Conservation (phyloP, 92 coral and sea anemone genomes). For the Desmophyllum pertusum region DNA sequence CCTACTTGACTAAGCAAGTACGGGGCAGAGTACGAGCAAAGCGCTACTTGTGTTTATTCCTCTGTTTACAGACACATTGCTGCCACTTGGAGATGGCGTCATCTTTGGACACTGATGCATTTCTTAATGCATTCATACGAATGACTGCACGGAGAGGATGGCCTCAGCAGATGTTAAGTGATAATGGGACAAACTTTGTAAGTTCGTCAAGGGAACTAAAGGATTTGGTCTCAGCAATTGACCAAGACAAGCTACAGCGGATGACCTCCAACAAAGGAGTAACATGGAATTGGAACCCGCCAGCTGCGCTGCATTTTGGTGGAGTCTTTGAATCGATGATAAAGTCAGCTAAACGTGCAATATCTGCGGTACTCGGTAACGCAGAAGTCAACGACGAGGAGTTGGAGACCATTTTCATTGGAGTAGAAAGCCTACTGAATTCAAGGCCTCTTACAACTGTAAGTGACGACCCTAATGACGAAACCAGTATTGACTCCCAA, state of each 20-base stretch:
- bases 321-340: conserved; percentile 68
- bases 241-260: conserved; percentile 45
- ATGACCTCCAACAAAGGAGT: conserved; percentile 58
- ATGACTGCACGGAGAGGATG: conserved; percentile 63
- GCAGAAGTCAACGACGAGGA: conserved; percentile 63
- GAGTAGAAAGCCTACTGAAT: no score
- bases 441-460: no score
- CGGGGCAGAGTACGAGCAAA: conserved; percentile 57
- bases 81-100: conserved; percentile 62
- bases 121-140: conserved; percentile 50
- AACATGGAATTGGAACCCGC: conserved; percentile 65
- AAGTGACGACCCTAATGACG: no score
- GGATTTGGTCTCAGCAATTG: conserved; percentile 41
- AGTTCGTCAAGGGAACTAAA: conserved; percentile 40
- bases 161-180: conserved; percentile 64
- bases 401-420: no score
- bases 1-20: conserved; percentile 43
- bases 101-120: conserved; percentile 49
- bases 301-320: conserved; percentile 62
- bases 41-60: conserved; percentile 58
- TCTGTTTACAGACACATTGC: conserved; percentile 46
- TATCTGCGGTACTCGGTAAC: conserved; percentile 44
- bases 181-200: conserved; percentile 67
- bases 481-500: no score
- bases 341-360: conserved; percentile 66